Conservation (phyloP, 1,140 invertebrate species). For the Hestina assimilis region DNA sequence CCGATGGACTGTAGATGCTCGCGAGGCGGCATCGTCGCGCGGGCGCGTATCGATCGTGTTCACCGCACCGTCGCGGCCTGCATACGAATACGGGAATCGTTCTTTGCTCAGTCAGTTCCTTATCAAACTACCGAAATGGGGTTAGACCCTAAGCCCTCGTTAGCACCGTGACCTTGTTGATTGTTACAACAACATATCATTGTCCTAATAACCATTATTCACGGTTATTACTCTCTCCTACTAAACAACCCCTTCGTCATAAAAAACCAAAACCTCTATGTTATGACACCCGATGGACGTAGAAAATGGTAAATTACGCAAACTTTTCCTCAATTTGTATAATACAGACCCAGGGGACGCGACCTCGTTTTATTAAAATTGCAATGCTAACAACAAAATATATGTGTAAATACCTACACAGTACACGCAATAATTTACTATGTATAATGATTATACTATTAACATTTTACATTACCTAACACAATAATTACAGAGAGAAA, state of each 20-base stretch:
- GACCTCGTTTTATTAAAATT: constrained; percentile 45
- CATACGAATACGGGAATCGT: constrained; percentile 70
- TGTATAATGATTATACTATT: not conserved
- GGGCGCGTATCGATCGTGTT: constrained; percentile 73
- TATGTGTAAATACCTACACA: constrained; percentile 12
- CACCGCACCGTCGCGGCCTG: constrained; percentile 59
- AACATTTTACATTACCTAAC: too few relatives aligned
- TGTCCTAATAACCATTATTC: constrained; percentile 4
- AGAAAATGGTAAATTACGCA: constrained; percentile 42
- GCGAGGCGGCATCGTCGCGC: constrained; percentile 61
- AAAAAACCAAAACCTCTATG: constrained; percentile 21
- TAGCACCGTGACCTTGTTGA: constrained; percentile 53
- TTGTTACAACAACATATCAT: constrained; percentile 40
- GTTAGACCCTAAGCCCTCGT: constrained; percentile 57
- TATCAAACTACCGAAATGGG: constrained; percentile 56
- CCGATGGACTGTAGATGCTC: constrained; percentile 44
- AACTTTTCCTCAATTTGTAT: constrained; percentile 48
- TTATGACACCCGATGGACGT: constrained; percentile 30
- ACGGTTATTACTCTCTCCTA: constrained; percentile 7
- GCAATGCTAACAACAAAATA: constrained; percentile 38
- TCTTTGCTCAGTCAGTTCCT: constrained; percentile 63
- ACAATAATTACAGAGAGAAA: too few relatives aligned
- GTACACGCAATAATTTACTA: not conserved
- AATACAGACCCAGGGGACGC: constrained; percentile 36
- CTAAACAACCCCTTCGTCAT: constrained; percentile 14